A percentile compares a stretch with the other conserved stretches of the same genome.
phyloP scores from a whole-genome alignment of 2,797 vertebrate genomes.

The Amazonetta brasiliensis region DNA sequence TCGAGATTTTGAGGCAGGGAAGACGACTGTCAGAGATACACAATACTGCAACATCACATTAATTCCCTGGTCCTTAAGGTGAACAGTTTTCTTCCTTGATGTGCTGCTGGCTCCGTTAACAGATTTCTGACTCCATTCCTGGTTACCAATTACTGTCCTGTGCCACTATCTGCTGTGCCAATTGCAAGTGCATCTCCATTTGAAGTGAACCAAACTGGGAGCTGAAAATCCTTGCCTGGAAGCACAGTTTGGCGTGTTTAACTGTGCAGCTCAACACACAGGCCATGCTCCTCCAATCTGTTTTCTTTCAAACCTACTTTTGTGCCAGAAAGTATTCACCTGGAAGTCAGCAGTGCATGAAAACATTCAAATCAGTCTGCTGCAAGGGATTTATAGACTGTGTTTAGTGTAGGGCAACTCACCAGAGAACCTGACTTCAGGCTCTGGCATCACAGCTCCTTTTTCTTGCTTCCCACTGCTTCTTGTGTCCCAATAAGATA shows the following conservation, averaged over 20 bases:
- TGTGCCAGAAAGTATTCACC: neutral
- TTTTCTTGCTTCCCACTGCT: neutral
- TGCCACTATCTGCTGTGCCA: neutral
- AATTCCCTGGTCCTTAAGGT: slow-evolving; percentile 3
- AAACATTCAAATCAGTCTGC: neutral
- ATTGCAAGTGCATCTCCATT: neutral
- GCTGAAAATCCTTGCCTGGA: neutral
- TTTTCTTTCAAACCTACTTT: slow-evolving; percentile 2
- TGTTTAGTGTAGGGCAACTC: neutral
- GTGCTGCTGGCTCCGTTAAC: rapidly evolving
- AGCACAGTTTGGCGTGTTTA: neutral
- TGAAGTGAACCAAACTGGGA: neutral
- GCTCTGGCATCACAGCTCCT: neutral
- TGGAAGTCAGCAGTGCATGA: neutral
- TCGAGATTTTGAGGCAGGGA: neutral
- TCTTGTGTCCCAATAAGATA: neutral
- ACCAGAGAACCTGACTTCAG: neutral
- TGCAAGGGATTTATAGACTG: neutral
- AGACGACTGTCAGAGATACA: neutral
- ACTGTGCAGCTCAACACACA: neutral
- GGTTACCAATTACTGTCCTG: neutral
- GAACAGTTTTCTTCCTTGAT: neutral
- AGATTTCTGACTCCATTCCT: neutral
- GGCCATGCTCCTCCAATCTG: neutral
- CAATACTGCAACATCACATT: neutral